phyloP scores from a whole-genome alignment of 2,113 vertebrate genomes.

The Tautogolabrus adspersus region DNA sequence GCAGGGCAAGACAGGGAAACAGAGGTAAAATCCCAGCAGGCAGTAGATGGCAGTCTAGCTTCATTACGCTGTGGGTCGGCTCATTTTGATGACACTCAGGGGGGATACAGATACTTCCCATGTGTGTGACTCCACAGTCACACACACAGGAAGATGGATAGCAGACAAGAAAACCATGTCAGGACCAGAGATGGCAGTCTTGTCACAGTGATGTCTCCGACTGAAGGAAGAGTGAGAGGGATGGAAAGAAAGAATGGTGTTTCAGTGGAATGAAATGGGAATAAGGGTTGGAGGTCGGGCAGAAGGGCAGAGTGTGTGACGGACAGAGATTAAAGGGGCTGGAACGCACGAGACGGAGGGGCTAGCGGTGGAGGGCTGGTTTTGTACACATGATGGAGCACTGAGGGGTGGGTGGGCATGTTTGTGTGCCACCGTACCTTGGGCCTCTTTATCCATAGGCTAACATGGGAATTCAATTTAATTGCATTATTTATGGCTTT shows the following conservation, averaged over 20 bases:
- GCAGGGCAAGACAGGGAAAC: background rate
- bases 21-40: constrained; percentile 35
- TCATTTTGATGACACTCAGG: constrained; percentile 55
- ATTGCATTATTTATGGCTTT: constrained; percentile 68
- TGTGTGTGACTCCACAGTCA: constrained; percentile 46
- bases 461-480: constrained; percentile 51
- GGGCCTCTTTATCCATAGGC: constrained; percentile 43
- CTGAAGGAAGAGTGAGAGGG: constrained; percentile 10
- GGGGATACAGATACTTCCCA: constrained; percentile 23
- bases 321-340: constrained; percentile 69
- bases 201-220: constrained; percentile 26
- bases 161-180: constrained; percentile 32
- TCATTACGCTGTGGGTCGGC: constrained; percentile 41
- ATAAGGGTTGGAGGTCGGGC: constrained; percentile 73
- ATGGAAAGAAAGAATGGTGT: constrained; percentile 36
- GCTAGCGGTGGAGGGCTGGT: constrained; percentile 33
- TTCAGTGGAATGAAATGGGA: constrained; percentile 53
- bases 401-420: constrained; percentile 27
- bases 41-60: constrained; percentile 77
- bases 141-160: constrained; percentile 26
- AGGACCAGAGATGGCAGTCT: constrained; percentile 76
- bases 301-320: constrained; percentile 73
- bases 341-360: constrained; percentile 56
- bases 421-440: constrained; percentile 33
- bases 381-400: constrained; percentile 59